Conservation (phyloP, 2,888 invertebrate genomes). For the Scaptomyza tumidula region DNA sequence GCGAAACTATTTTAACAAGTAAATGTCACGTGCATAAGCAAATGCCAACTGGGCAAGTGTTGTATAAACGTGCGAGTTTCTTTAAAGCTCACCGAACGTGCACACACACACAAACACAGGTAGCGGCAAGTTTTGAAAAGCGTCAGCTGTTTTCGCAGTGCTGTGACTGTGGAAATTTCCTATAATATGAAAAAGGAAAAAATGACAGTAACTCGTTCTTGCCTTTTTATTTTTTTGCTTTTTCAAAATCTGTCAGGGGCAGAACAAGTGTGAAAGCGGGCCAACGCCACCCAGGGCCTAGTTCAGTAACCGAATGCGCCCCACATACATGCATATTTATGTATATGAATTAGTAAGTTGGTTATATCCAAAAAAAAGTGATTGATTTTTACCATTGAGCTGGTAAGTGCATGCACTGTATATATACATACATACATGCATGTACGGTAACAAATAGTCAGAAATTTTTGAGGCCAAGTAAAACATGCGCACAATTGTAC, state of each 20-base stretch:
- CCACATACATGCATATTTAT: no score
- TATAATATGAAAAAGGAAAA: conserved; percentile 15
- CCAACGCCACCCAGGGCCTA: neutral
- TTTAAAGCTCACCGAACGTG: conserved; percentile 12
- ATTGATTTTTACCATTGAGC: conserved; percentile 57
- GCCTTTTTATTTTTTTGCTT: conserved; percentile 7
- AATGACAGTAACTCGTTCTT: neutral
- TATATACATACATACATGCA: conserved; percentile 1
- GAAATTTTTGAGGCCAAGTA: conserved; percentile 65
- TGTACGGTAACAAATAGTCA: conserved; percentile 37
- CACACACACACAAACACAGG: conserved; percentile 18
- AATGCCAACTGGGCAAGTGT: conserved; percentile 53
- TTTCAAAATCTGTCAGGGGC: conserved; percentile 21
- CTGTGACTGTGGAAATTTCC: conserved; percentile 67
- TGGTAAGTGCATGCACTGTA: conserved; percentile 2
- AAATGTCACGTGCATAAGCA: conserved; percentile 41
- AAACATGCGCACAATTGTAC: conserved; percentile 61
- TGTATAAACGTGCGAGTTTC: conserved; percentile 36
- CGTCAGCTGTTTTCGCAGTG: conserved; percentile 68
- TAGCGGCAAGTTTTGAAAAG: conserved; percentile 59
- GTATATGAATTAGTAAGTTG: no score
- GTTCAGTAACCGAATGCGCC: conserved; percentile 2
- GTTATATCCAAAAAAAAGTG: neutral
- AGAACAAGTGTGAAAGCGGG: conserved; percentile 33
- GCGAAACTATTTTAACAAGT: neutral